Base-by-base conservation (phyloP, 2,113 vertebrate genomes). In the Paradoxurus hermaphroditus region DNA sequence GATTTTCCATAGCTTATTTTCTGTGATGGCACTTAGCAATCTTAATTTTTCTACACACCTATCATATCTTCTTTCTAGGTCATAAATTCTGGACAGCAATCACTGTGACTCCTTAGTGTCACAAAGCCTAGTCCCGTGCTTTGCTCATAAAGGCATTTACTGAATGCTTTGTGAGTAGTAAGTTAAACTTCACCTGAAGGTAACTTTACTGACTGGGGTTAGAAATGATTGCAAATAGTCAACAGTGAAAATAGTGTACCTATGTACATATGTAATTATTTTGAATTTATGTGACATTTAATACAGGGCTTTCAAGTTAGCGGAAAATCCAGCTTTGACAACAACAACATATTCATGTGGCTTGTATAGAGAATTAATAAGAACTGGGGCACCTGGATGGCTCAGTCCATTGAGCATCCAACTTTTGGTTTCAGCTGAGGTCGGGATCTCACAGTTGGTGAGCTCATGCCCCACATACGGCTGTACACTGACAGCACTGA, bases 171-270 rank as follows among this genome's bases (percentile, higher is more conserved):
- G 49, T 39, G 18, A 92, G 51, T 36, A 67, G 70, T 19, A 86
- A 62, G 14, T 82, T 91, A 95, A 65, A 77, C 18, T 95, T 21
- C 0, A 31, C 21, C 36, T 29, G 16, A 95, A 87, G 34, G 36
- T 78, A 19, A 41, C 88, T 95, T 65, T 96, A 72, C 70, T 96
- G 90, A 90, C 56, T 91, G 59, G 23, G 8, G 31, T 78, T 65
- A 86, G 67, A 90, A 93, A 91, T 65, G 62, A 81, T 18, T 90
- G 10, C 39, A 87, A 67, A 68, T 23, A 90, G 29, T 88, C 44
- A 93, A 78, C 86, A 95, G 31, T 49, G 75, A 72, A 86, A 89
- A 93, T 68, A 86, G 12, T 83, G 10, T 46, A 19, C 18, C 16
- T 34, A 4, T 12, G 49, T 85, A 21, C 7, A 14, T 25, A 9